phyloP scores from a whole-genome alignment of 1,140 invertebrate species.

The Gonioctena quinquepunctata region DNA sequence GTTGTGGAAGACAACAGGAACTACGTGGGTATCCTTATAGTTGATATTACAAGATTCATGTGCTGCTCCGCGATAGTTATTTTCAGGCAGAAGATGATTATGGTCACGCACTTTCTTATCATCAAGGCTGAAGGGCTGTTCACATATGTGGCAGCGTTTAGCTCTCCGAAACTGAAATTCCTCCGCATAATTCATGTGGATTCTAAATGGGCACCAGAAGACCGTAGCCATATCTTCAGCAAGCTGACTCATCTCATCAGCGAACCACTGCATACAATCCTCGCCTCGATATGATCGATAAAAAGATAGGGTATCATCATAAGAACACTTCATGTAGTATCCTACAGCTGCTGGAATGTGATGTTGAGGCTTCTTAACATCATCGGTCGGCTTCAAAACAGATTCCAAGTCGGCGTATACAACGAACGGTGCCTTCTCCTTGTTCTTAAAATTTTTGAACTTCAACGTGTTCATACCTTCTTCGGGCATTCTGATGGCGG shows the following conservation, averaged over 20 bases:
- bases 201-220: conserved; percentile 39
- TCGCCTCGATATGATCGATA: conserved; percentile 31
- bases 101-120: conserved; percentile 18
- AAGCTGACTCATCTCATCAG: conserved; percentile 27
- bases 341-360: conserved; percentile 45
- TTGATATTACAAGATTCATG: conserved; percentile 52
- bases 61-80: conserved; percentile 41
- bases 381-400: background rate
- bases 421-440: conserved; percentile 44
- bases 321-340: conserved; percentile 23
- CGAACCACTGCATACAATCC: conserved; percentile 43
- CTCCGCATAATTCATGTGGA: conserved; percentile 14
- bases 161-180: background rate
- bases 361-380: conserved; percentile 37
- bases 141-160: conserved; percentile 44
- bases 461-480: conserved; percentile 25
- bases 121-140: conserved; percentile 17
- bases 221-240: conserved; percentile 37
- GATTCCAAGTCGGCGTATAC: conserved; percentile 47
- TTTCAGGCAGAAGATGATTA: conserved; percentile 46
- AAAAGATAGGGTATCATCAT: conserved; percentile 37
- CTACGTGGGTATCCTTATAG: conserved; percentile 35
- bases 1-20: conserved; percentile 40
- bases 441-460: conserved; percentile 43
- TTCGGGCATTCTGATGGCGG: conserved; percentile 6